Evolutionary conservation across 2,113 vertebrate species (phyloP).

Genomic region (Caracal caracal): DNA sequence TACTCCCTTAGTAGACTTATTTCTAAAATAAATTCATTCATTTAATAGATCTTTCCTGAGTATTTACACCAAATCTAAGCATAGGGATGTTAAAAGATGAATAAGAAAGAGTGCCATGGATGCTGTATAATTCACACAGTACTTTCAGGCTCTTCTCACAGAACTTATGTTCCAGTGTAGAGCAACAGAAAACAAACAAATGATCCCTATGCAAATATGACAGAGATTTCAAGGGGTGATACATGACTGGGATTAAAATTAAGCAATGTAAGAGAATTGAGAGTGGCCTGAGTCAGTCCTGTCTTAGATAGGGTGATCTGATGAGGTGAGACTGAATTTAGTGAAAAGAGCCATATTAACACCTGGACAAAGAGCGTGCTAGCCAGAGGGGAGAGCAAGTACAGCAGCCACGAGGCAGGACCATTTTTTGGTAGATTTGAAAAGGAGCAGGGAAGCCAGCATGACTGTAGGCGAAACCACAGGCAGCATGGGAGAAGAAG

Average conservation of each 20-base stretch:
- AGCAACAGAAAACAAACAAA: neutral
- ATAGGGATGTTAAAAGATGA: neutral
- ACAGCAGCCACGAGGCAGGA: neutral
- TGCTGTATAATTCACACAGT: neutral
- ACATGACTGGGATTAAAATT: neutral
- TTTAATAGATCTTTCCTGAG: neutral
- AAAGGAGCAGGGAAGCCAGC: neutral
- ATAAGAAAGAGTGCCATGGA: neutral
- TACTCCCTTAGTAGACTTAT: neutral
- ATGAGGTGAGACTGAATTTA: neutral
- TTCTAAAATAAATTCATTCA: neutral
- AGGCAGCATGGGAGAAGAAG: too few species aligned
- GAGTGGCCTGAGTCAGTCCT: neutral
- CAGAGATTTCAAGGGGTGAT: neutral
- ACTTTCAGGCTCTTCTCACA: neutral
- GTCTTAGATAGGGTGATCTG: neutral
- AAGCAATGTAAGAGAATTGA: neutral
- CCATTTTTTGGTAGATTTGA: neutral
- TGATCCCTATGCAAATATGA: neutral
- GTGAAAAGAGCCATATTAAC: neutral
- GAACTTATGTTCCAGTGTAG: neutral
- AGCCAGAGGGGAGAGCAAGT: neutral
- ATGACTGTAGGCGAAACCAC: neutral
- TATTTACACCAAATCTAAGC: neutral
- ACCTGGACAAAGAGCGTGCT: neutral